Percentiles rank a stretch among this genome's conserved stretches.
Conservation (phyloP, 1,140 invertebrate genomes). For the Reticulitermes speratus region DNA sequence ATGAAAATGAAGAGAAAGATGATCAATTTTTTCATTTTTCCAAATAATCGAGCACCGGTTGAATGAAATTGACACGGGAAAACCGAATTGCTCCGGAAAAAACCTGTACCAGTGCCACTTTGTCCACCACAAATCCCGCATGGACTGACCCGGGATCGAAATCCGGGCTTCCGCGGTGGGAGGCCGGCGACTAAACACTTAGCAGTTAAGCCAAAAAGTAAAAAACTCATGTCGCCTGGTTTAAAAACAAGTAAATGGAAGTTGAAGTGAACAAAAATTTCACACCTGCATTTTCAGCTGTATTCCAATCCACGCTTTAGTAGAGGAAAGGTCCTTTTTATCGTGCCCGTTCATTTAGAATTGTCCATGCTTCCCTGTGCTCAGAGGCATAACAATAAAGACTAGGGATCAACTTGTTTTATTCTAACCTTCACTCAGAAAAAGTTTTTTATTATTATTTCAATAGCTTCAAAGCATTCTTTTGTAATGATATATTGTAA, state of each 20-base stretch:
- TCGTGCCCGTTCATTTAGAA: background rate
- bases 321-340: background rate
- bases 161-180: too few species aligned
- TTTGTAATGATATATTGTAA: background rate
- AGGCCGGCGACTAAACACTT: too few species aligned
- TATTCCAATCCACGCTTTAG: background rate
- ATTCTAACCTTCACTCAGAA: background rate
- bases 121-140: too few species aligned
- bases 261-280: background rate
- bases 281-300: background rate
- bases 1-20: too few species aligned
- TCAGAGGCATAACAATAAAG: background rate
- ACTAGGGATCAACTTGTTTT: background rate
- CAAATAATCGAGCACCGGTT: too few species aligned
- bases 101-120: too few species aligned
- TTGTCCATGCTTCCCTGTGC: background rate
- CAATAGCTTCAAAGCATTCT: background rate
- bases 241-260: background rate
- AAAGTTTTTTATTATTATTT: background rate
- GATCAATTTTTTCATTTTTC: too few species aligned
- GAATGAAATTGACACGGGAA: too few species aligned
- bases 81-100: too few species aligned
- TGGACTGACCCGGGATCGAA: too few species aligned
- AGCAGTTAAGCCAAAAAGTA: too few species aligned
- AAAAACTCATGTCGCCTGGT: too few species aligned